These are phyloP conservation scores for Tretioscincus oriximinensis DNA, from an alignment of 2,113 vertebrate species.

Conservation along the genomic window DNA sequence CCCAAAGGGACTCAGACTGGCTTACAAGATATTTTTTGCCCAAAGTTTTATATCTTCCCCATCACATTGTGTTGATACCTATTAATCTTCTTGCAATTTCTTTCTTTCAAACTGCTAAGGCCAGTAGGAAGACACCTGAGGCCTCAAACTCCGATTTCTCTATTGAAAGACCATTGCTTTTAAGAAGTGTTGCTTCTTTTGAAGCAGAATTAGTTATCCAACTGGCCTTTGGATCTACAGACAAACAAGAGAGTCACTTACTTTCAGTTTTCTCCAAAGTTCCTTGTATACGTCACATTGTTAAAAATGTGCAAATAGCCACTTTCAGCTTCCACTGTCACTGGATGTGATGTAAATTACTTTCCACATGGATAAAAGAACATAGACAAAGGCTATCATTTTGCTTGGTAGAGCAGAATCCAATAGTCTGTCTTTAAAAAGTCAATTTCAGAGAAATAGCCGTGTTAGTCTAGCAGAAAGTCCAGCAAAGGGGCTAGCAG, in stretches of 20 bases:
- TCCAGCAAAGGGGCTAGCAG: no score
- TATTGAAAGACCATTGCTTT: no score
- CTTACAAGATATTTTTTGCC: no score
- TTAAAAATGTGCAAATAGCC: not conserved
- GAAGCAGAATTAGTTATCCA: not conserved
- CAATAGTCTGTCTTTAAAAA: not conserved
- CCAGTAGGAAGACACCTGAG: no score
- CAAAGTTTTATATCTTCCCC: no score
- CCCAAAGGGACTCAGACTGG: no score
- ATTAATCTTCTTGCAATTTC: no score
- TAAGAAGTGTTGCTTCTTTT: not conserved
- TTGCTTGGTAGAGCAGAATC: constrained; percentile 12
- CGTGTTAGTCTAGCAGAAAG: no score
- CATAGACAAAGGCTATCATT: not conserved
- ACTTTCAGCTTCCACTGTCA: not conserved
- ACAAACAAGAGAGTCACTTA: not conserved
- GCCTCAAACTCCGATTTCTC: no score
- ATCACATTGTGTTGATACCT: no score
- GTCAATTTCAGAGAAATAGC: not conserved
- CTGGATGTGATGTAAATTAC: not conserved
- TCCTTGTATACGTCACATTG: not conserved
- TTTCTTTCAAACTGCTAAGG: no score
- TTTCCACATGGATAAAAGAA: not conserved
- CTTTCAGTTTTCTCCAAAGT: not conserved
- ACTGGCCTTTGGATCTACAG: not conserved